Evolutionary conservation across 2,797 vertebrate genomes (phyloP).

Genomic region (Enteromius argenteus): DNA sequence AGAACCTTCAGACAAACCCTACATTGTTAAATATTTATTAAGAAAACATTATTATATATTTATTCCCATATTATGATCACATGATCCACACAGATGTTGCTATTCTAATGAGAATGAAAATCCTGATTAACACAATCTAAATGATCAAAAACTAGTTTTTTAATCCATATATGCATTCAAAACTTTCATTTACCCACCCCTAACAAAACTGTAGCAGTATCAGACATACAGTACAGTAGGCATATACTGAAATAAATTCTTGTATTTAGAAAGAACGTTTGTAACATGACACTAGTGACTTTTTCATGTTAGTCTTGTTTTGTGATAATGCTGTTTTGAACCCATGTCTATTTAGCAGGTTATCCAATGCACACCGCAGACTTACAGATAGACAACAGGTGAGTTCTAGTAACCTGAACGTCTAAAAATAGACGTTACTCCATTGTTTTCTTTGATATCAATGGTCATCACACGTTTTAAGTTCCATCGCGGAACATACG

Average conservation of each 20-base stretch:
- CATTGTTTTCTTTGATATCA: not conserved
- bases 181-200: not conserved
- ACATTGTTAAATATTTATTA: not conserved
- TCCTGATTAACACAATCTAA: not conserved
- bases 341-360: not conserved
- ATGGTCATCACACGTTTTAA: not conserved
- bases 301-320: not conserved
- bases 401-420: not conserved
- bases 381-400: not conserved
- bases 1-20: not conserved
- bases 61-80: not conserved
- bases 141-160: not conserved
- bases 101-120: slow-evolving; percentile 5
- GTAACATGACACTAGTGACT: not conserved
- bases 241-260: not conserved
- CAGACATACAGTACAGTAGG: not conserved
- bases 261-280: not conserved
- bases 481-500: slow-evolving; percentile 40
- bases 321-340: not conserved
- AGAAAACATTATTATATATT: not conserved
- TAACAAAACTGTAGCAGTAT: not conserved
- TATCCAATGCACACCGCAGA: not conserved
- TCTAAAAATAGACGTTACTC: not conserved
- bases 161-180: not conserved
- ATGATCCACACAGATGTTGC: not conserved